Evolutionary conservation across 2,797 vertebrate genomes (phyloP).

Genomic region (Potorous gilbertii): DNA sequence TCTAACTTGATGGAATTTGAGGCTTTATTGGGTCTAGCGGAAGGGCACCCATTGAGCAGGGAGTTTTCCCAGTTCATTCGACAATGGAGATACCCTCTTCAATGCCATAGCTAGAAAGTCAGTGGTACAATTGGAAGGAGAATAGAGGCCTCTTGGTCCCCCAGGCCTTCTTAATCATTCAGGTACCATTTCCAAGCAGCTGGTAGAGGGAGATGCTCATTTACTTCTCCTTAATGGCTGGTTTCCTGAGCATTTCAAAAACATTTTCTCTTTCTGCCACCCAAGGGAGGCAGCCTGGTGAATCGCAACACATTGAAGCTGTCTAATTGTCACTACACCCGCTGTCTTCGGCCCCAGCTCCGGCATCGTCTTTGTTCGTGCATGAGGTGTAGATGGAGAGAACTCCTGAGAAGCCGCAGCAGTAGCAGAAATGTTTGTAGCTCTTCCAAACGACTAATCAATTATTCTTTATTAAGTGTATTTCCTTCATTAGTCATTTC

Average conservation of each 20-base stretch:
- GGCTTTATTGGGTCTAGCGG: neutral
- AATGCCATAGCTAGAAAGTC: neutral
- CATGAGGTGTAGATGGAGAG: neutral
- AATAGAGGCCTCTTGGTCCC: neutral
- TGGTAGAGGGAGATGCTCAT: too few relatives aligned
- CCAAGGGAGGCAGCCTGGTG: neutral
- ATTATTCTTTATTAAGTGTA: constrained; percentile 76
- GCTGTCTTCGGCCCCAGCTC: neutral
- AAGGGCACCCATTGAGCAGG: neutral
- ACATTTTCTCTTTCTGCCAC: accelerated
- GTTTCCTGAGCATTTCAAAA: neutral
- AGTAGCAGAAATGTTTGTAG: accelerated
- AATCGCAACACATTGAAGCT: accelerated
- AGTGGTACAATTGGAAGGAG: neutral
- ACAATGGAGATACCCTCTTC: neutral
- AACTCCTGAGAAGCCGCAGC: neutral
- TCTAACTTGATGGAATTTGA: neutral
- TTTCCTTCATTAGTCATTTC: constrained; percentile 80
- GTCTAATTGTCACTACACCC: neutral
- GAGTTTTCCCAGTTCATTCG: neutral
- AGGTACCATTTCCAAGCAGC: neutral
- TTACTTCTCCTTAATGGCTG: too few relatives aligned
- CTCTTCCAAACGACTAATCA: constrained; percentile 63
- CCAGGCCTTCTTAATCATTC: neutral
- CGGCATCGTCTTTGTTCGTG: neutral